Evolutionary conservation across 2,888 invertebrate genomes (phyloP), one percentile per base, ranked within the genome.

Genomic region (Minunthozetes semirufus): DNA sequence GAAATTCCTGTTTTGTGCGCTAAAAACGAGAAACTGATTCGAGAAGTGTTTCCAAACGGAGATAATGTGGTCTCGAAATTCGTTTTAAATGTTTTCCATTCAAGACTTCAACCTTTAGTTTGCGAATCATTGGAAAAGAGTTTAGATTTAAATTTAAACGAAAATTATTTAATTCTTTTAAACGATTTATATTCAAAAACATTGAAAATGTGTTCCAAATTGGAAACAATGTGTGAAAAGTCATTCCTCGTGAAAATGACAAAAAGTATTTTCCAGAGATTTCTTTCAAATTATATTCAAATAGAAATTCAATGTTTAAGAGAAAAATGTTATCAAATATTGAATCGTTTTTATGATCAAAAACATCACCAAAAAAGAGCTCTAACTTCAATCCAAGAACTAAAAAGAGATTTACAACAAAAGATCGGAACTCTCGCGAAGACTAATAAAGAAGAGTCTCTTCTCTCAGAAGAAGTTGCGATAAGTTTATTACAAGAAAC

Each of bases 31-130:
- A 89, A 80, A 87, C 91, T 77, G 29, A 83, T 86, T 61, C 81
- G 83, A 73, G 89, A 90, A 81, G 96, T 99, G 1, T 99, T 99
- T 82, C 90, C 90, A 8, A 94, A 94, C 83, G 94, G 96, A 0
- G 93, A 96, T 79, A 93, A 94, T 85, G 96, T 99, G 11, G 95
- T 98, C 93, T 92, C 93, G 76, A 98, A 98, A 85, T 94, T 97
- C 83, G 92, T 99, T 66, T 86, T 97, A 22, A 96, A 96, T 82
- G 91, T 99, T 77, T 99, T 94, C 83, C 93, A 94, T 80, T 86
- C 93, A 9, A 93, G 94, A 83, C 86, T 86, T 73, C 83, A 85
- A 85, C 92, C 92, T 81, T 90, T 92, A 81, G 90, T 95, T 9
- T 33, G 33, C 4, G 33, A 33, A 9, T 33, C 33, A 6, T 9